These are phyloP conservation scores for Xylota segnis DNA, from an alignment of 2,888 invertebrate species.

Conservation along the genomic window DNA sequence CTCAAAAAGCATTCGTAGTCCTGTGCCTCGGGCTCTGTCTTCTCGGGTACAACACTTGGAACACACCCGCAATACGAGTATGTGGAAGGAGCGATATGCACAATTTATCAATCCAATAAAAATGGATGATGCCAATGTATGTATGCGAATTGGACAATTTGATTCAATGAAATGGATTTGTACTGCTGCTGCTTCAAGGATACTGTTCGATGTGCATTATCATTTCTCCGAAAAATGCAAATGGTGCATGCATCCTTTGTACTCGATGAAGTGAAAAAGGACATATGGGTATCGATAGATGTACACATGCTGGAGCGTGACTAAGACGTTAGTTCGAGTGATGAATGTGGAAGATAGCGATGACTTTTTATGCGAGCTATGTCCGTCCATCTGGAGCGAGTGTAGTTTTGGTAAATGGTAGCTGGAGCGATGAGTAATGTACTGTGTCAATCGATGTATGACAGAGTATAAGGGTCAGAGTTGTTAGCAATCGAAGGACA, in stretches of 20 bases:
- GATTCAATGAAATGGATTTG: slow-evolving; percentile 62
- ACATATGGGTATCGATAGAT: slow-evolving; percentile 6
- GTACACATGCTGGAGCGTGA: slow-evolving; percentile 48
- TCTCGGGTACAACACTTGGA: slow-evolving; percentile 20
- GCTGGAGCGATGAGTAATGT: slow-evolving; percentile 51
- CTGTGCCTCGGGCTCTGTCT: not conserved
- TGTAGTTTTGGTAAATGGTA: slow-evolving; percentile 44
- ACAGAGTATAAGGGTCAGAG: slow-evolving; percentile 16
- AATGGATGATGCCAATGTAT: slow-evolving; percentile 52
- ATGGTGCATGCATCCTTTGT: slow-evolving; percentile 54
- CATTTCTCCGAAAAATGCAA: slow-evolving; percentile 40
- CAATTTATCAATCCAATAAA: slow-evolving; percentile 57
- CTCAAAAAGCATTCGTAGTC: not conserved
- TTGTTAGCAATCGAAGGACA: slow-evolving; percentile 1
- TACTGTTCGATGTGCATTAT: slow-evolving; percentile 18
- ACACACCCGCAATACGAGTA: not conserved
- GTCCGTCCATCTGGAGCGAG: not conserved
- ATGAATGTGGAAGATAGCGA: slow-evolving; percentile 39
- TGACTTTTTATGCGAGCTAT: slow-evolving; percentile 17
- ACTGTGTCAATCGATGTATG: slow-evolving; percentile 39
- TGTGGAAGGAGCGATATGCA: slow-evolving; percentile 16
- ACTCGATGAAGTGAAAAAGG: slow-evolving; percentile 31
- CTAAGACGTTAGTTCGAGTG: slow-evolving; percentile 64
- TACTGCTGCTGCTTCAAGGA: slow-evolving; percentile 36
- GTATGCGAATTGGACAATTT: slow-evolving; percentile 52